A percentile compares a stretch with the other conserved stretches of the same genome.
phyloP scores from a whole-genome alignment of 2,113 vertebrate species.

The Poecile atricapillus region DNA sequence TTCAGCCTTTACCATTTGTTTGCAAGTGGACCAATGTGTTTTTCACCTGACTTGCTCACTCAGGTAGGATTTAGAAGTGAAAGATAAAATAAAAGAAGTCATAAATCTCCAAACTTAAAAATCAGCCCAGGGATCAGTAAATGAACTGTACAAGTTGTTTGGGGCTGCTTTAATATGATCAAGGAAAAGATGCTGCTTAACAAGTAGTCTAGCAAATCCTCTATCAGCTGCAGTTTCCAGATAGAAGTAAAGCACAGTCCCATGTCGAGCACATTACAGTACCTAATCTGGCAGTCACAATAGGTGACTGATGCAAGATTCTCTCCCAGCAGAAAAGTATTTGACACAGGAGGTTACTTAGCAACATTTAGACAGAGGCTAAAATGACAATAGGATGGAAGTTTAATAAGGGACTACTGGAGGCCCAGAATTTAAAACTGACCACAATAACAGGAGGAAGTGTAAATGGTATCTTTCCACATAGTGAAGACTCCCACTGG shows the following conservation, averaged over 20 bases:
- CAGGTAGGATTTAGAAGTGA: background rate
- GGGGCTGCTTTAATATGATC: background rate
- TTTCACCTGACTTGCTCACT: background rate
- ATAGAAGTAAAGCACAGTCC: slow-evolving; percentile 32
- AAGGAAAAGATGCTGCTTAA: slow-evolving; percentile 14
- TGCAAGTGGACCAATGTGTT: background rate
- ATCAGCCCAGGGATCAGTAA: background rate
- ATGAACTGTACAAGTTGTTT: background rate
- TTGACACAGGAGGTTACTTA: slow-evolving; percentile 63
- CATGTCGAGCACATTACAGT: slow-evolving; percentile 38
- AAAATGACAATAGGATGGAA: slow-evolving; percentile 20
- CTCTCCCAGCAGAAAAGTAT: slow-evolving; percentile 39
- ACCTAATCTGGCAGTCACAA: slow-evolving; percentile 63
- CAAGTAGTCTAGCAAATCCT: slow-evolving; percentile 37
- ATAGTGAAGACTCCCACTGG: background rate
- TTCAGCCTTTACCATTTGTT: background rate
- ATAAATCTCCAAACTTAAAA: background rate
- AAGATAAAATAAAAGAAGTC: background rate
- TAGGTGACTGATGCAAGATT: slow-evolving; percentile 56
- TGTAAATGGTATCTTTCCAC: background rate
- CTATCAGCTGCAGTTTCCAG: slow-evolving; percentile 42
- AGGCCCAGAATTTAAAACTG: background rate
- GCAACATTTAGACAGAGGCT: slow-evolving; percentile 57
- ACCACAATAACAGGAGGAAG: background rate
- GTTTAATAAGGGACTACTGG: slow-evolving; percentile 10